Conservation (phyloP, 1,140 invertebrate genomes). For the Heliconius hewitsoni region DNA sequence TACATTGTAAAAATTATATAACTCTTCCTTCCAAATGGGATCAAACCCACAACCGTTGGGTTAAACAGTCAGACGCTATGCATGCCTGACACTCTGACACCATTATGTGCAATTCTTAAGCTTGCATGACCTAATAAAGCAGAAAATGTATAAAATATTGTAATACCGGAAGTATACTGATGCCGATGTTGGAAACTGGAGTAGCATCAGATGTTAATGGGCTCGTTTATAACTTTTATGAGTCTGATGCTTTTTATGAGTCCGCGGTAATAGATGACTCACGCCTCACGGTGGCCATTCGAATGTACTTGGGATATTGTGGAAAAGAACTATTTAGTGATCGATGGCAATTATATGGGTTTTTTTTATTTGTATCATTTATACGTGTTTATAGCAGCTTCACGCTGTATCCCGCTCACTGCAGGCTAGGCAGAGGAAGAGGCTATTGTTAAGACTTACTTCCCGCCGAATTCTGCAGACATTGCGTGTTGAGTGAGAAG, state of each 20-base stretch:
- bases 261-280: slow-evolving; percentile 40
- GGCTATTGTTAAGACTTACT: too few species aligned
- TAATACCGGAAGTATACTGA: neutral
- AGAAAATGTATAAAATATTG: neutral
- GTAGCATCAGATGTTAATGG: slow-evolving; percentile 43
- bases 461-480: too few species aligned
- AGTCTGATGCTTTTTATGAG: slow-evolving; percentile 40
- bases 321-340: slow-evolving; percentile 4
- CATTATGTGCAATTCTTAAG: too few species aligned
- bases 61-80: too few species aligned
- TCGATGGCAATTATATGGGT: neutral
- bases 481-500: too few species aligned
- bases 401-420: too few species aligned
- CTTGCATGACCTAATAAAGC: neutral
- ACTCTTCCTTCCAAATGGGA: too few species aligned
- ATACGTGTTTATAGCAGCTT: too few species aligned
- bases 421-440: too few species aligned
- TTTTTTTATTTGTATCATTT: neutral
- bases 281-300: slow-evolving; percentile 22
- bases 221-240: slow-evolving; percentile 47
- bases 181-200: slow-evolving; percentile 31
- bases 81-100: too few species aligned
- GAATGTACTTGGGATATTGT: slow-evolving; percentile 18
- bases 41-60: too few species aligned
- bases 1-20: too few species aligned